These are phyloP conservation scores for Mirza zaza DNA, from an alignment of 2,113 vertebrate genomes.

Conservation along the genomic window DNA sequence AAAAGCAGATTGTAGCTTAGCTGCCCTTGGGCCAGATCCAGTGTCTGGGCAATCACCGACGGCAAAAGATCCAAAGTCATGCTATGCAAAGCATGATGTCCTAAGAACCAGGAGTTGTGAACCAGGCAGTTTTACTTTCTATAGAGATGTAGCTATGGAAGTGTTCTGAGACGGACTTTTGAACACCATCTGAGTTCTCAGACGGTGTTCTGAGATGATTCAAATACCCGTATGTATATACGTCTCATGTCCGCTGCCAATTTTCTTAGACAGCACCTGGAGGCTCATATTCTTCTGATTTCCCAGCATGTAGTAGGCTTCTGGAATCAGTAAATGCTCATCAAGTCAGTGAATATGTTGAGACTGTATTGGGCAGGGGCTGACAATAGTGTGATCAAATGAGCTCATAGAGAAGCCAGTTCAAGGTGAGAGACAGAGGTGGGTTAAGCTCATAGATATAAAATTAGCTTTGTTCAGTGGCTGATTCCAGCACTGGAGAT, in stretches of 20 bases:
- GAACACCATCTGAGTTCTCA: too few species aligned
- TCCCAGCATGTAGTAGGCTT: neutral
- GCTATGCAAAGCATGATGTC: neutral
- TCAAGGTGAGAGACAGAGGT: neutral
- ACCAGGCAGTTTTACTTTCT: neutral
- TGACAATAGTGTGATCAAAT: neutral
- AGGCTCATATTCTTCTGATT: neutral
- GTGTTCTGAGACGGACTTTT: neutral
- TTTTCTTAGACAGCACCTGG: neutral
- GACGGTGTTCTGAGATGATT: neutral
- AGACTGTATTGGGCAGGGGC: neutral
- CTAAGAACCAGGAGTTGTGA: neutral
- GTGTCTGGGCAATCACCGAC: neutral
- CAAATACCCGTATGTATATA: neutral
- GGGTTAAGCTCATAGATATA: neutral
- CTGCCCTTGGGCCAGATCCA: neutral
- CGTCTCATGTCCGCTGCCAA: neutral
- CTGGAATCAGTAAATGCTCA: neutral
- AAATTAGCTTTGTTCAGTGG: neutral
- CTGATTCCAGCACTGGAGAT: neutral
- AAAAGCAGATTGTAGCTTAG: neutral
- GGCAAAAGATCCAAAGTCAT: neutral
- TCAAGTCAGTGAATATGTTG: neutral
- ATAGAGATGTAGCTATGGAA: neutral
- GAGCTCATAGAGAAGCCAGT: neutral